Base-by-base conservation (phyloP, 2,113 vertebrate species). In the Motacilla tschutschensis region DNA sequence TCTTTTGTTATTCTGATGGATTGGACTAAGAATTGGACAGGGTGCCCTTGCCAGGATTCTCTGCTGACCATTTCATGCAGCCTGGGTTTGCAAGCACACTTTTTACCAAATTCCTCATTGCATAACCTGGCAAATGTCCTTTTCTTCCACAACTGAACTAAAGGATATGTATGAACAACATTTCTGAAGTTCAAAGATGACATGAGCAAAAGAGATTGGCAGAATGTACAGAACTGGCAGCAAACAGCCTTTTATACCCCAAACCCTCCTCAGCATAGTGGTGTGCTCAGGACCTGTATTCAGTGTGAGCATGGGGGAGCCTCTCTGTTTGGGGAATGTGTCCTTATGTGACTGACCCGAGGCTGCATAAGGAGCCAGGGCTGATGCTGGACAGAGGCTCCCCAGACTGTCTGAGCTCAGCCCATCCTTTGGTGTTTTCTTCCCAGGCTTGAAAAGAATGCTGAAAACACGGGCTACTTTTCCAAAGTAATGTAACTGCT, bases 221-320 rank as follows among this genome's bases (percentile, higher is more conserved):
- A 75, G 38, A 91, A 65, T 2, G 1, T 26, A 41, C 0, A 2
- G 25, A 73, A 31, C 7, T 47, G 53, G 8, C 13, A 36, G 17
- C 10, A 72, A 81, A 46, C 0, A 1, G 21, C 2, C 0, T 1
- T 1, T 47, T 58, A 54, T 50, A 31, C 10, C 13, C 4, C 12
- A 38, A 62, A 31, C 8, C 6, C 29, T 72, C 4, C 10, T 17
- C 60, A 46, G 33, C 29, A 43, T 0, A 19, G 29, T n/a, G 10
- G 16, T 24, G 54, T 7, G 22, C 5, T 20, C 77, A 83, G 60
- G 51, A 62, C 40, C 13, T 46, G 7, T 1, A 2, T 17, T 77
- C 67, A 47, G 24, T 46, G 18, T 6, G 14, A 48, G 14, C 1
- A 0, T 6, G 18, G 0, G 2, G 19, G 20, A 89, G 9, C 12